phyloP scores from a whole-genome alignment of 1,140 invertebrate genomes.

The Plodia interpunctella region DNA sequence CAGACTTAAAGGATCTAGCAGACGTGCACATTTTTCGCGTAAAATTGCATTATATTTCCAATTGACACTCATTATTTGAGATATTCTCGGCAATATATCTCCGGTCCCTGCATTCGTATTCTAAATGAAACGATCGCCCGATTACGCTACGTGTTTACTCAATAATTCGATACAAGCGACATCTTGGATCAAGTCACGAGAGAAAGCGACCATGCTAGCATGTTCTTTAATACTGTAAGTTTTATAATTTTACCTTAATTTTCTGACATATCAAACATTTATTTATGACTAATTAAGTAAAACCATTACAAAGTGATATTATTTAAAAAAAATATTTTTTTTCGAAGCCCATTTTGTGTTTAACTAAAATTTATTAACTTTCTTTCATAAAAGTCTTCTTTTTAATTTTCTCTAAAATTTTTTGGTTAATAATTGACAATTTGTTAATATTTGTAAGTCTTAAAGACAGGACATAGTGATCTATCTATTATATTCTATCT shows the following conservation, averaged over 20 bases:
- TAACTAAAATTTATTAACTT: too few species aligned
- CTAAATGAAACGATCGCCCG: conserved; percentile 57
- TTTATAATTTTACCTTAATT: not conserved
- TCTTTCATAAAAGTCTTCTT: too few species aligned
- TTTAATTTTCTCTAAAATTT: too few species aligned
- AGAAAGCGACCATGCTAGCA: conserved; percentile 19
- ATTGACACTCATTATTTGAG: conserved; percentile 36
- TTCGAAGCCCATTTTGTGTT: too few species aligned
- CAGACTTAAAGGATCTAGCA: not conserved
- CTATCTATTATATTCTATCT: too few species aligned
- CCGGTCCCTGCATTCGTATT: conserved; percentile 49
- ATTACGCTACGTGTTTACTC: conserved; percentile 70
- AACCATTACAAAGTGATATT: too few species aligned
- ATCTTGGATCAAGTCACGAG: conserved; percentile 28
- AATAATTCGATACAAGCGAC: conserved; percentile 69
- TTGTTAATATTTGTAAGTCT: too few species aligned
- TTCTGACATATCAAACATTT: not conserved
- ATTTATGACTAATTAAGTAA: too few species aligned
- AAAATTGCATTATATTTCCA: conserved; percentile 28
- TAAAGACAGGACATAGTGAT: too few species aligned
- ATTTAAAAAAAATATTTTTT: too few species aligned
- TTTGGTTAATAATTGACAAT: too few species aligned
- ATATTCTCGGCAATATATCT: conserved; percentile 49
- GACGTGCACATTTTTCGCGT: conserved; percentile 9
- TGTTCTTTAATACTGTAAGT: not conserved